Evolutionary conservation across 2,113 vertebrate species (phyloP), one percentile per base, ranked within the genome.

Genomic region (Gallinago undulata): DNA sequence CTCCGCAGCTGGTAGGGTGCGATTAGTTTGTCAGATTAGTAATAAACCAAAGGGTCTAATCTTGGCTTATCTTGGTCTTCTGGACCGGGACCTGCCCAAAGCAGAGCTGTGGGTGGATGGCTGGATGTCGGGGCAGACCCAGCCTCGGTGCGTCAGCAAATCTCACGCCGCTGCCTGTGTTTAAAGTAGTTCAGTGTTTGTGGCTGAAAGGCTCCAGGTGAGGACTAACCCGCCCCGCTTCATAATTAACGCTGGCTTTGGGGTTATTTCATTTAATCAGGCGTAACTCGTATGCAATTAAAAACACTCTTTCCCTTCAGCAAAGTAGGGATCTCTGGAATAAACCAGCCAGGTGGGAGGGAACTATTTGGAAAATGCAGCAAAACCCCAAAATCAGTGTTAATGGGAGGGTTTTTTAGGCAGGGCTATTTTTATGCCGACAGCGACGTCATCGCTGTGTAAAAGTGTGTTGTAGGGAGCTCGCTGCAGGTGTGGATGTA

Each of bases 401-500:
- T 67, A 67, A 43, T 0, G 6, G 66, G 56, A 81, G 39, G 39
- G 72, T 9, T 79, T 90, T 79, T 35, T 30, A 39, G 74, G 63
- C 72, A 62, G 72, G 69, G 84, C 39, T 28, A 1, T 80, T 96
- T 78, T n/a, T 79, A 51, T 0, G 0, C 82, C 22, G 31, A 19
- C 69, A 19, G 92, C 90, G 63, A 3, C 0, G 1, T 78, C 9
- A 7, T 17, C 0, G 1, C 84, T 45, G n/a, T 28, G 18, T 78
- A 27, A 51, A 83, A 78, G 45, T 5, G 37, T 30, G 45, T 28
- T 81, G 62, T 69, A 31, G 67, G 60, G 84, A 77, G 74, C 69
- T 91, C 0, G 2, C 62, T 79, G 92, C 92, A 84, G 96, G 89
- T 94, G 96, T 75, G 94, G 83, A 81, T 66, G 83, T 92, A 16